A percentile compares a stretch with the other conserved stretches of the same genome.
Conservation (phyloP, 2,888 invertebrate species). For the Cantharis lateralis region DNA sequence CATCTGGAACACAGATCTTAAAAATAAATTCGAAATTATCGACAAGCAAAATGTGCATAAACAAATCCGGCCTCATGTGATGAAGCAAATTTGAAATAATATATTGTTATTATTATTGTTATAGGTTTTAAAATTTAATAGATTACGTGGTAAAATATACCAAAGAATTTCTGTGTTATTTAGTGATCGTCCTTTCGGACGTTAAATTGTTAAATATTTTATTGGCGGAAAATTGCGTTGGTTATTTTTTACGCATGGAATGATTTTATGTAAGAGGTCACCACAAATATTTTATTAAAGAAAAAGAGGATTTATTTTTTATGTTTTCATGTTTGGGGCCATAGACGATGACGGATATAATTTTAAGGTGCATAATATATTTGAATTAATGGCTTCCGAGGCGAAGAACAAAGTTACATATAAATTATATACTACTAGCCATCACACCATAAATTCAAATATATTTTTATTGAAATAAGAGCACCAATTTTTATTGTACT, state of each 20-base stretch:
- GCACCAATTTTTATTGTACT: neutral
- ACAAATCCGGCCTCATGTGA: neutral
- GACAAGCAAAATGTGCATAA: neutral
- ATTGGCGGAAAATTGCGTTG: neutral
- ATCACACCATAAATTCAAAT: neutral
- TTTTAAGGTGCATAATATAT: neutral
- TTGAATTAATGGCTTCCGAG: neutral
- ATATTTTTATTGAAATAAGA: neutral
- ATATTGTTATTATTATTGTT: neutral
- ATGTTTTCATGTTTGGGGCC: neutral
- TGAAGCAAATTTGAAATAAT: neutral
- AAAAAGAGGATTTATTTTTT: neutral
- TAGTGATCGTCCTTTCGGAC: neutral
- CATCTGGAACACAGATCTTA: too few relatives aligned
- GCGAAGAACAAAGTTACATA: too few relatives aligned
- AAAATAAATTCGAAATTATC: too few relatives aligned
- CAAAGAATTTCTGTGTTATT: neutral
- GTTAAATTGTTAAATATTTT: neutral
- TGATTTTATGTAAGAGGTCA: neutral
- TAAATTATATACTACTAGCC: too few relatives aligned
- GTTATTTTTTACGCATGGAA: neutral
- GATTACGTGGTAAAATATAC: neutral
- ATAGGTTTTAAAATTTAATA: neutral
- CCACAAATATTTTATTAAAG: neutral
- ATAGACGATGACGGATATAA: neutral